Evolutionary conservation across 2,888 invertebrate genomes (phyloP).

Genomic region (Pristionchus japonicus): DNA sequence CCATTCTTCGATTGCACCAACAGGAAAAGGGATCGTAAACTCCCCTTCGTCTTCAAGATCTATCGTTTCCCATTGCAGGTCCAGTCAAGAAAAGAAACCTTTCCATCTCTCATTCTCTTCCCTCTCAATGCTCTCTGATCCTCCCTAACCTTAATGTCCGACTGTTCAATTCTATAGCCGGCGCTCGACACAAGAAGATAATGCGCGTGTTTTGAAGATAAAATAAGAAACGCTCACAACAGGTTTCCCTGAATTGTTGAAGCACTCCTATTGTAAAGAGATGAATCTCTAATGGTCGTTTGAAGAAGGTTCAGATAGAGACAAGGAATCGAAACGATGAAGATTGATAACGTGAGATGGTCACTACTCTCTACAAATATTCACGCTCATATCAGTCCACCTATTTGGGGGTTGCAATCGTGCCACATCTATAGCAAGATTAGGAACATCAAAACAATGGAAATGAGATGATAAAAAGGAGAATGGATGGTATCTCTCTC

Average conservation of each 20-base stretch:
- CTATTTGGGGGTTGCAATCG: background rate
- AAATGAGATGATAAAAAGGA: background rate
- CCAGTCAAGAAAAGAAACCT: background rate
- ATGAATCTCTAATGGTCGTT: background rate
- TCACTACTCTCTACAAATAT: constrained; percentile 22
- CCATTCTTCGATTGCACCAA: background rate
- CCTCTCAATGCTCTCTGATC: background rate
- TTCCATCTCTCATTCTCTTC: background rate
- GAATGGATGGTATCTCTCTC: background rate
- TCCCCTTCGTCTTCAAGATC: background rate
- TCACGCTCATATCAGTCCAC: constrained; percentile 3
- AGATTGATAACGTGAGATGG: background rate
- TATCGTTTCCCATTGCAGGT: background rate
- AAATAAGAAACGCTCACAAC: background rate
- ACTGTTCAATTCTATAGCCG: background rate
- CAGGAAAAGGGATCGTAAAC: background rate
- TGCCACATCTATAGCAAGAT: background rate
- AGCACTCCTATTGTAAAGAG: background rate
- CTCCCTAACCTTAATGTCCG: background rate
- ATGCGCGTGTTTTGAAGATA: background rate
- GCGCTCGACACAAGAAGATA: background rate
- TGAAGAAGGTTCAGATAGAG: background rate
- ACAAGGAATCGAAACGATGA: background rate
- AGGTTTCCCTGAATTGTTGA: background rate
- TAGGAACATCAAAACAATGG: background rate